Evolutionary conservation across 2,113 vertebrate genomes (phyloP).

Genomic region (Lycaon pictus): DNA sequence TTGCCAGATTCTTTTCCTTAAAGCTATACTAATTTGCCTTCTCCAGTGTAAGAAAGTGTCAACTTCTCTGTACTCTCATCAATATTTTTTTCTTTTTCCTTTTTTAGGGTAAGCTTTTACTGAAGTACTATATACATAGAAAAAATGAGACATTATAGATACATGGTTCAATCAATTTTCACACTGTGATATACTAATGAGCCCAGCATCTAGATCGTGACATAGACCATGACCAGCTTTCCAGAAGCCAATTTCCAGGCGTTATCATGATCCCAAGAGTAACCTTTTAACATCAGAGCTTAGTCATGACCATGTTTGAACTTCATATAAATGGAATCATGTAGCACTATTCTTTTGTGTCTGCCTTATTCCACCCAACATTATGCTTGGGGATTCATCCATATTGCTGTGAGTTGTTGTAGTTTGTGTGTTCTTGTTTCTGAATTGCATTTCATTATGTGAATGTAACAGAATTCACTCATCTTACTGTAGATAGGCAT

Average conservation of each 20-base stretch:
- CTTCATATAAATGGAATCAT: background rate
- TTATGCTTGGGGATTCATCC: background rate
- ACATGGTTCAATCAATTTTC: background rate
- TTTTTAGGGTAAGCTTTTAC: background rate
- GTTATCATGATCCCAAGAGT: background rate
- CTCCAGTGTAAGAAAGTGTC: background rate
- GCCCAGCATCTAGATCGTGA: background rate
- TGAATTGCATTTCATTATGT: background rate
- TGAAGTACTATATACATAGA: background rate
- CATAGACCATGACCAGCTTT: background rate
- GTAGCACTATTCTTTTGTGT: background rate
- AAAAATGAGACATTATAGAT: background rate
- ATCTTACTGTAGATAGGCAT: background rate
- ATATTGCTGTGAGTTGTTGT: background rate
- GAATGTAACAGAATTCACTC: background rate
- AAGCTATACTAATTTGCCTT: constrained; percentile 47
- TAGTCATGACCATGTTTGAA: background rate
- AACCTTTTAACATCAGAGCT: background rate
- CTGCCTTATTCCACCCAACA: background rate
- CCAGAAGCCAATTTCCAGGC: background rate
- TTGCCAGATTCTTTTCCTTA: background rate
- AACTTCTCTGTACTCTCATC: background rate
- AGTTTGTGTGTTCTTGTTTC: background rate
- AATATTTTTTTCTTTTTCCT: background rate
- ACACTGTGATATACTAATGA: background rate